phyloP scores from a whole-genome alignment of 2,113 vertebrate genomes.

The Lasiurus cinereus region DNA sequence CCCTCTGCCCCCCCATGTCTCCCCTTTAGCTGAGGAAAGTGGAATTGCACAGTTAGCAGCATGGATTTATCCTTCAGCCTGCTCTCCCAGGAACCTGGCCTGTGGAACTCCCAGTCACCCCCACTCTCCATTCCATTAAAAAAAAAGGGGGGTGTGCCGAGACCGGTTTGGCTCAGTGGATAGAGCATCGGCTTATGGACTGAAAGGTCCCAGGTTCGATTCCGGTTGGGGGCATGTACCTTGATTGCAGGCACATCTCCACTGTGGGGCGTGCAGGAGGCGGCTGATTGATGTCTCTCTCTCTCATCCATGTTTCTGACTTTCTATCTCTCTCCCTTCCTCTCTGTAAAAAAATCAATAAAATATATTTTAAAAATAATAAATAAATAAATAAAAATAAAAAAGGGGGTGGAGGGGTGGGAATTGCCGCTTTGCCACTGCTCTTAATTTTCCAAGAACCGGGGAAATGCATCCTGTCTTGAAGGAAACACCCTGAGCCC shows the following conservation, averaged over 20 bases:
- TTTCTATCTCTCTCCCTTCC: no score
- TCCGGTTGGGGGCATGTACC: no score
- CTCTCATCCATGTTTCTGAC: no score
- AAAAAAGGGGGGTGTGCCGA: neutral
- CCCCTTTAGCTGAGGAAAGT: neutral
- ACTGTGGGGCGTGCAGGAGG: no score
- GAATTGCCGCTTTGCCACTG: neutral
- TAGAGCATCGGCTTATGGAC: no score
- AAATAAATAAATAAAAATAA: no score
- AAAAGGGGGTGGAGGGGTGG: neutral
- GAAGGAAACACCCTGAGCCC: conserved; percentile 37
- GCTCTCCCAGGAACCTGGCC: neutral
- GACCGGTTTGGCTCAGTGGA: no score
- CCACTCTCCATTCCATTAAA: neutral
- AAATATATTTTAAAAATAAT: no score
- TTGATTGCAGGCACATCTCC: no score
- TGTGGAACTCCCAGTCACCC: conserved; percentile 22
- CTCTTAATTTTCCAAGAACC: conserved; percentile 47
- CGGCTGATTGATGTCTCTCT: no score
- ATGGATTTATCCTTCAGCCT: neutral
- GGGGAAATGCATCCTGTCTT: conserved; percentile 51
- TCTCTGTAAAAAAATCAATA: no score
- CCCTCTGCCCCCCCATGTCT: neutral
- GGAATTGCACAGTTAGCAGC: neutral
- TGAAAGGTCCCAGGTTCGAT: no score